phyloP scores from a whole-genome alignment of 2,113 vertebrate genomes.

The Tricholaema leucomelas region DNA sequence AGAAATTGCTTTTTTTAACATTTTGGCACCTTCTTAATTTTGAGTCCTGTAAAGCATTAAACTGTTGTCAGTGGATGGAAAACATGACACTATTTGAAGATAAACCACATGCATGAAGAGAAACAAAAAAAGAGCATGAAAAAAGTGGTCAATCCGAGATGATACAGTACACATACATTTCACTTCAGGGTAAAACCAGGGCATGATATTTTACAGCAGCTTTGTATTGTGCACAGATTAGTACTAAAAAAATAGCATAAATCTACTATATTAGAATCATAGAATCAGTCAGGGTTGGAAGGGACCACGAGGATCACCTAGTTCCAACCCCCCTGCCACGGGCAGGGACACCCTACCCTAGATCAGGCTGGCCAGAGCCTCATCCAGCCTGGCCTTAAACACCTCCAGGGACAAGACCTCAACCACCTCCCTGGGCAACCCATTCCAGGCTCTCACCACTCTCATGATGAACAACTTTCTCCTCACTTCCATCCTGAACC shows the following conservation, averaged over 20 bases:
- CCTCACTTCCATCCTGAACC: too few relatives aligned
- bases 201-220: background rate
- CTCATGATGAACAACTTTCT: too few relatives aligned
- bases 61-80: background rate
- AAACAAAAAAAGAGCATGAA: background rate
- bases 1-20: background rate
- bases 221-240: background rate
- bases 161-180: background rate
- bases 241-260: background rate
- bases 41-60: constrained; percentile 3
- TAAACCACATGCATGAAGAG: background rate
- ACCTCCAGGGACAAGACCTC: too few relatives aligned
- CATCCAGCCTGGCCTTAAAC: too few relatives aligned
- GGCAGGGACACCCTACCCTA: too few relatives aligned
- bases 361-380: too few relatives aligned
- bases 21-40: background rate
- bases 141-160: background rate
- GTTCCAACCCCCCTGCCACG: too few relatives aligned
- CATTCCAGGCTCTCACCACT: too few relatives aligned
- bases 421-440: too few relatives aligned
- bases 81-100: background rate
- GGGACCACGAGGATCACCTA: too few relatives aligned
- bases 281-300: too few relatives aligned
- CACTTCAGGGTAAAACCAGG: background rate
- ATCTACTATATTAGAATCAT: background rate